phyloP scores from a whole-genome alignment of 1,140 invertebrate genomes.

The Pantala flavescens region DNA sequence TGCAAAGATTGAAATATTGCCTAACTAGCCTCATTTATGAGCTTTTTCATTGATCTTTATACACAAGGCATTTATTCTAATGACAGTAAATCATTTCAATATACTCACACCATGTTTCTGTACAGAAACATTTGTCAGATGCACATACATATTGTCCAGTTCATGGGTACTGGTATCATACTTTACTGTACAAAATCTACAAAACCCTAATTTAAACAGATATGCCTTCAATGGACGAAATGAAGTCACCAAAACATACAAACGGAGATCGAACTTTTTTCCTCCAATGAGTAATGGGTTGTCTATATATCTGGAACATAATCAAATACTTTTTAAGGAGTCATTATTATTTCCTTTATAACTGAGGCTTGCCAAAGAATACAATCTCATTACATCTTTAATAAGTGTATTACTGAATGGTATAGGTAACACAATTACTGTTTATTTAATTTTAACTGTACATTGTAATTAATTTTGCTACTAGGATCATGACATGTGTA shows the following conservation, averaged over 20 bases:
- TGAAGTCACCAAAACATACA: slow-evolving; percentile 77
- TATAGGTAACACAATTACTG: too few species aligned
- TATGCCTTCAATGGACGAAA: slow-evolving; percentile 73
- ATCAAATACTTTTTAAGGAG: background rate
- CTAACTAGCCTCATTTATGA: too few species aligned
- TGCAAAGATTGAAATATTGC: too few species aligned
- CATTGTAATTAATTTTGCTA: too few species aligned
- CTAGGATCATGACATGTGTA: too few species aligned
- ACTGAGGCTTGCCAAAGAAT: too few species aligned
- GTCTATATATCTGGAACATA: slow-evolving; percentile 56
- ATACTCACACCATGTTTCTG: slow-evolving; percentile 69
- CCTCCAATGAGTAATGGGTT: slow-evolving; percentile 80
- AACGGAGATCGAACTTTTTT: slow-evolving; percentile 78
- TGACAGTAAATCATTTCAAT: slow-evolving; percentile 5
- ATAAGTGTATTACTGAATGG: background rate
- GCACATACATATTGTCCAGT: slow-evolving; percentile 76
- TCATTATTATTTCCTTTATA: too few species aligned
- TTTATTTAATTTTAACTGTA: too few species aligned
- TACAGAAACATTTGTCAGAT: slow-evolving; percentile 79
- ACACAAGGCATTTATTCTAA: too few species aligned
- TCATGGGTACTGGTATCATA: slow-evolving; percentile 58
- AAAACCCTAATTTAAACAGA: slow-evolving; percentile 67
- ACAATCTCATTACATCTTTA: too few species aligned
- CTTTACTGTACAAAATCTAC: slow-evolving; percentile 74
- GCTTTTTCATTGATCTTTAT: too few species aligned